Evolutionary conservation across 2,113 vertebrate genomes (phyloP), one percentile per base, ranked within the genome.

Genomic region (Crotalus tigris): DNA sequence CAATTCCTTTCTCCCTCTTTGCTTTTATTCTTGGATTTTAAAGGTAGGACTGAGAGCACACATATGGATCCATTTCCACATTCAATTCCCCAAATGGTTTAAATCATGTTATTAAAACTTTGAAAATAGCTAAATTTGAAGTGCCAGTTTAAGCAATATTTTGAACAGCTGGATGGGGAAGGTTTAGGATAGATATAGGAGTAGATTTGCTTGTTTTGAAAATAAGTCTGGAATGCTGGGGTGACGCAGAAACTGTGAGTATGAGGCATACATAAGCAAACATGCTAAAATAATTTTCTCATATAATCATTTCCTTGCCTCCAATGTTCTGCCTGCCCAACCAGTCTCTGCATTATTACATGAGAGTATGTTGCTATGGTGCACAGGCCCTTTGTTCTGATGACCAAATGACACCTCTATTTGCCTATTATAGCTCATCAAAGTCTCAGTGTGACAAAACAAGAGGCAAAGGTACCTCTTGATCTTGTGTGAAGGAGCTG

Each of bases 401-500:
- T 61, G 88, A 93, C 1, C 89, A 75, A 81, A 94, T 51, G 17
- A 15, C 54, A 95, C 90, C 39, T 33, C 69, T 81, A 89, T 87
- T 17, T 59, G 55, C 11, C 19, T 51, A 58, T 93, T 53, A 44
- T 1, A 93, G 85, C 39, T 69, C 44, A 90, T 81, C 61, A 13
- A 29, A 94, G 55, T 29, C 87, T 89, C n/a, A 89, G 3, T 15
- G 58, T 11, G 87, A 87, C 93, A 93, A 87, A 87, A 51, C 4
- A 87, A 87, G 24, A 49, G 15, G 19, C 46, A 87, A 26, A 26
- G 85, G 3, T 51, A 51, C 46, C 23, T 24, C 46, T 86, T 1
- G 59, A 94, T 39, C 93, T 55, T 51, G 92, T 53, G 58, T 59
- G 88, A 85, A 90, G 90, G 95, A 89, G 89, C n/a, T 94, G 88